Percentiles rank a stretch among this genome's conserved stretches.
phyloP scores from a whole-genome alignment of 2,797 vertebrate genomes.

The Schizopygopsis pylzovi region DNA sequence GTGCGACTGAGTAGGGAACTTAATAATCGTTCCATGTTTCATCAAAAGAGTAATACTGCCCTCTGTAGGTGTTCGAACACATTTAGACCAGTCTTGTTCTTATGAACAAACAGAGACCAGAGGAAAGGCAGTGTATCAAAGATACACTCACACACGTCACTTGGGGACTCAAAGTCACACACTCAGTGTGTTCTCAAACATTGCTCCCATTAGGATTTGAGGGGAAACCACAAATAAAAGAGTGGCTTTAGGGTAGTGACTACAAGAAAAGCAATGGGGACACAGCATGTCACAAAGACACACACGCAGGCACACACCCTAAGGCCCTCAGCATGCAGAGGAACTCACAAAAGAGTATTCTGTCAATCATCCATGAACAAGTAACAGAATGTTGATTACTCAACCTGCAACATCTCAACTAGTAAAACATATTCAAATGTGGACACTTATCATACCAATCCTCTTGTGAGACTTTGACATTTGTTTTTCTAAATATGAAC shows the following conservation, averaged over 20 bases:
- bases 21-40: background rate
- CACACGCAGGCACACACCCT: constrained; percentile 30
- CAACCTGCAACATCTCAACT: background rate
- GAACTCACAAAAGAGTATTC: constrained; percentile 29
- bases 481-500: background rate
- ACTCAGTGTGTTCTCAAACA: constrained; percentile 47
- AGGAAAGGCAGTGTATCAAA: constrained; percentile 47
- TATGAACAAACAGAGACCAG: constrained; percentile 43
- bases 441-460: background rate
- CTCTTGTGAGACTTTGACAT: background rate
- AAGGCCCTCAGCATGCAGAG: constrained; percentile 43
- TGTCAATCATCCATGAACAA: constrained; percentile 42
- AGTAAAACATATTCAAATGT: background rate
- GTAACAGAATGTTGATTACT: background rate
- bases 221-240: constrained; percentile 58
- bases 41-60: constrained; percentile 58
- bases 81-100: background rate
- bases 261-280: constrained; percentile 52
- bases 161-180: constrained; percentile 40
- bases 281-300: constrained; percentile 48
- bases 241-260: constrained; percentile 61
- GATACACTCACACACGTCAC: constrained; percentile 40
- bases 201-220: constrained; percentile 55
- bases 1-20: background rate
- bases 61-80: constrained; percentile 44